phyloP scores from a whole-genome alignment of 1,140 invertebrate genomes.

The Drusus annulatus region DNA sequence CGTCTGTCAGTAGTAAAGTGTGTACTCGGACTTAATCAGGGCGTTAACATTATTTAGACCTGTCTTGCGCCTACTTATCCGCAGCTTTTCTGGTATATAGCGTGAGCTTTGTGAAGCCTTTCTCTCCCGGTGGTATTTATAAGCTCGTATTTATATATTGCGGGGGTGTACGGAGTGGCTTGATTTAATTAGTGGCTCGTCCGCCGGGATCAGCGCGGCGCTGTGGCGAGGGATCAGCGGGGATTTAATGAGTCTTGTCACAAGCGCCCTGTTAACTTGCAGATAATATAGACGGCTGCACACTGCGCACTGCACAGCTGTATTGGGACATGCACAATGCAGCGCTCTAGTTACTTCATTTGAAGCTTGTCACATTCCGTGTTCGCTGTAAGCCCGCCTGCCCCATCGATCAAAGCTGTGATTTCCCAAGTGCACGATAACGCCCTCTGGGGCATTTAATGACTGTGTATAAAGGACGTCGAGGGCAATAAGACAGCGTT shows the following conservation, averaged over 20 bases:
- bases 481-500: no score
- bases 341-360: background rate
- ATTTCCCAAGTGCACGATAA: no score
- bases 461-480: no score
- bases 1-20: background rate
- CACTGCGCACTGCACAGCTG: background rate
- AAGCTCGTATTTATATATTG: background rate
- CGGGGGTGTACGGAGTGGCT: slow-evolving; percentile 5
- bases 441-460: no score
- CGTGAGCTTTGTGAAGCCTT: background rate
- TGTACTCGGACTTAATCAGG: slow-evolving; percentile 2
- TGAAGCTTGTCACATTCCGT: background rate
- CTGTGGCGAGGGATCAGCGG: background rate
- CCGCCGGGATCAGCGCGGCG: background rate
- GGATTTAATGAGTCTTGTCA: slow-evolving; percentile 18
- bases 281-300: background rate
- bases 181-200: slow-evolving; percentile 19
- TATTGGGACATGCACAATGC: slow-evolving; percentile 3
- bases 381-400: no score
- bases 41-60: background rate
- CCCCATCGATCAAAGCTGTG: no score
- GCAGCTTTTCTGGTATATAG: no score
- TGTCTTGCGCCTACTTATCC: background rate
- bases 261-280: slow-evolving; percentile 1
- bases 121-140: slow-evolving; percentile 18